Conservation (phyloP, 2,113 vertebrate species). For the Anguilla rostrata region DNA sequence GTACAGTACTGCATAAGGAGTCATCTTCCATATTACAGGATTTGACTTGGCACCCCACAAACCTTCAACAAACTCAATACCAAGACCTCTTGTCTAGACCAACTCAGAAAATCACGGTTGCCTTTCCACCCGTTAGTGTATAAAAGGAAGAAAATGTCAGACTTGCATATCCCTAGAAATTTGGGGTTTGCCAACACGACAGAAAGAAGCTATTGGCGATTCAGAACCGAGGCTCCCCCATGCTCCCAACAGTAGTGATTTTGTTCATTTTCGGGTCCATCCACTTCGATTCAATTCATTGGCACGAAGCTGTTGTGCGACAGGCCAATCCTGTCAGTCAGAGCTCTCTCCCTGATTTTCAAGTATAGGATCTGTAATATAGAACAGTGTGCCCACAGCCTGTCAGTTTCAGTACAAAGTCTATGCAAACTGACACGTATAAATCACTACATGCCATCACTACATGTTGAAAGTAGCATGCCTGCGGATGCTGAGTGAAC, state of each 20-base stretch:
- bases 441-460: not conserved
- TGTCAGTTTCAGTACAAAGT: not conserved
- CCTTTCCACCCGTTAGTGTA: not conserved
- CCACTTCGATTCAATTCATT: conserved; percentile 72
- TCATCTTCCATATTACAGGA: not conserved
- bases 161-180: conserved; percentile 9
- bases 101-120: not conserved
- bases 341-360: conserved; percentile 85
- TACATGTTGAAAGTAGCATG: not conserved
- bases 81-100: not conserved
- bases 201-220: not conserved
- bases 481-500: not conserved
- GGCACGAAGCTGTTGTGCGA: conserved; percentile 71
- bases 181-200: not conserved
- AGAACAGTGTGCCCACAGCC: conserved; percentile 28
- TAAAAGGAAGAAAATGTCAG: not conserved
- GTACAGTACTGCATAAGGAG: conserved; percentile 1
- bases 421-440: too few relatives aligned
- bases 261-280: conserved; percentile 72
- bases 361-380: conserved; percentile 85
- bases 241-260: not conserved
- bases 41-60: not conserved
- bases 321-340: conserved; percentile 73
- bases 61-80: not conserved
- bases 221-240: not conserved